Evolutionary conservation across 92 coral and sea anemone genomes (phyloP).

Genomic region (Pocillopora grandis): DNA sequence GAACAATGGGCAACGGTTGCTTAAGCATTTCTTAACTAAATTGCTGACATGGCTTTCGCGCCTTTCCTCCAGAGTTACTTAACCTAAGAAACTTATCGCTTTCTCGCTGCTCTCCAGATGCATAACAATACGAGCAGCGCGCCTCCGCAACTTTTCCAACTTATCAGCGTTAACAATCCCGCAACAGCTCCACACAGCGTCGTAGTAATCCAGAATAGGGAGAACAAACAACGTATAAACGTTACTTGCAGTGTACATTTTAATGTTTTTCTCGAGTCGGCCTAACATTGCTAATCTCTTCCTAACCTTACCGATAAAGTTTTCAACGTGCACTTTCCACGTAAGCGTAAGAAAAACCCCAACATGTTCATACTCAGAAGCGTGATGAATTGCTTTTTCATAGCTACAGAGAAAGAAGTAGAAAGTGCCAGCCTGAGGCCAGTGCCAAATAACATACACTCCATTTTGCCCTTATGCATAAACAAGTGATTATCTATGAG

Average conservation of each 20-base stretch:
- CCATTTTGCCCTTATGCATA: neutral
- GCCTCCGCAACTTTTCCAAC: conserved; percentile 8
- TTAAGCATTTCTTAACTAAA: neutral
- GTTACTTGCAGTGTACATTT: neutral
- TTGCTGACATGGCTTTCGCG: neutral
- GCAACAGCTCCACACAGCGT: conserved; percentile 13
- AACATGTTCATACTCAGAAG: neutral
- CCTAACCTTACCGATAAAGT: neutral
- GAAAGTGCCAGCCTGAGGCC: neutral
- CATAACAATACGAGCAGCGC: conserved; percentile 4
- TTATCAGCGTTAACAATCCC: conserved; percentile 1
- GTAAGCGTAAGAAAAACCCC: neutral
- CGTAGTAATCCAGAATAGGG: neutral
- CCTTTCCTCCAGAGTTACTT: neutral
- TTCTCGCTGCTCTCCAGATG: neutral
- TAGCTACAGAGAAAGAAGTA: neutral
- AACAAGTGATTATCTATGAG: neutral
- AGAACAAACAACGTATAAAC: neutral
- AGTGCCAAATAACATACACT: neutral
- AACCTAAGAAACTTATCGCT: neutral
- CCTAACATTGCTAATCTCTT: neutral
- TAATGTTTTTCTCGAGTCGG: neutral
- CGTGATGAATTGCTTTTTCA: neutral
- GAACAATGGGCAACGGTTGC: neutral
- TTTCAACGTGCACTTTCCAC: neutral